Evolutionary conservation across 2,888 invertebrate species (phyloP).

Genomic region (Folsomia manolachei): DNA sequence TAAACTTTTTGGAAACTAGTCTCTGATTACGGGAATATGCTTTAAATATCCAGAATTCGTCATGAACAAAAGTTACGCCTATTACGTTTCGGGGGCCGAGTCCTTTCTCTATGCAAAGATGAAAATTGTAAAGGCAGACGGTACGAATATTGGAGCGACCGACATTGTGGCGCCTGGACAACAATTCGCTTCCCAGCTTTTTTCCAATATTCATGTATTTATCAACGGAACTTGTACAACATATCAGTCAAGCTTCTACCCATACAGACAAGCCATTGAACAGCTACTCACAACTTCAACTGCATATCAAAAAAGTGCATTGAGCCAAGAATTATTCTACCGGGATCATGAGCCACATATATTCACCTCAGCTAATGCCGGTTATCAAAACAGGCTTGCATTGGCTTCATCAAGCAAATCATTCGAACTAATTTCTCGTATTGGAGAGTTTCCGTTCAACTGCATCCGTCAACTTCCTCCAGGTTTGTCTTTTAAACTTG

Average conservation of each 20-base stretch:
- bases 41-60: too few species aligned
- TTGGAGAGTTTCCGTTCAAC: not conserved
- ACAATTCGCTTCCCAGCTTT: not conserved
- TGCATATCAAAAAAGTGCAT: not conserved
- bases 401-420: not conserved
- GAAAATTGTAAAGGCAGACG: not conserved
- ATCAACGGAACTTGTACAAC: not conserved
- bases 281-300: not conserved
- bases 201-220: not conserved
- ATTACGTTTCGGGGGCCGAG: not conserved
- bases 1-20: too few species aligned
- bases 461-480: not conserved
- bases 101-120: not conserved
- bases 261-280: not conserved
- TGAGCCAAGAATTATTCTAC: not conserved
- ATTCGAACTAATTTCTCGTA: not conserved
- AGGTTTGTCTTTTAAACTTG: too few species aligned
- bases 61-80: too few species aligned
- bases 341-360: not conserved
- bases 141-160: not conserved
- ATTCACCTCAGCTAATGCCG: not conserved
- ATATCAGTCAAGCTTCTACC: not conserved
- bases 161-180: not conserved
- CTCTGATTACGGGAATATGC: too few species aligned
- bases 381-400: not conserved